Evolutionary conservation across 2,113 vertebrate species (phyloP), one percentile per base, ranked within the genome.

Genomic region (Rhabdomys dilectus): DNA sequence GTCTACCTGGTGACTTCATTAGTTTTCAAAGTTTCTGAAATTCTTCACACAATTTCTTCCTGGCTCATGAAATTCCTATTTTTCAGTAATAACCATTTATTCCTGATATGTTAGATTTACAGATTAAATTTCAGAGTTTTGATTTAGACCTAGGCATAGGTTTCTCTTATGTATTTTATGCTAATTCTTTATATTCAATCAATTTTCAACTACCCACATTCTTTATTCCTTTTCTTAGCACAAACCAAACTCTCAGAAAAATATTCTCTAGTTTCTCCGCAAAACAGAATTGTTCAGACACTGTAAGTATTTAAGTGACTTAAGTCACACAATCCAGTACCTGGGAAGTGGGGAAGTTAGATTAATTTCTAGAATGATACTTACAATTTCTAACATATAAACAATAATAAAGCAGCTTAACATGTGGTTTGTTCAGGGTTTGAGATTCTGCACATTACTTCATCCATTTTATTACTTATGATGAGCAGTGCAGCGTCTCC

Each of bases 21-120:
- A 73, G 31, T 17, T 96, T 87, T 82, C 51, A 77, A 45, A 15
- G 92, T 89, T 94, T 92, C 66, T 60, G 42, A 92, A 89, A 48
- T 60, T 86, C n/a, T 51, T 64, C 3, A 89, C 22, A 72, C 68
- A 84, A 81, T 48, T 56, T 89, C 66, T 88, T 91, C 91, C 72
- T 11, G 91, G 53, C 6, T 82, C 10, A 93, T 66, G 36, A 62
- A 88, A 93, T 64, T 5, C 15, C 56, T 93, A 84, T 72, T 93
- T 91, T 53, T 34, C 4, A 85, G 24, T 56, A 91, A 56, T 68
- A 70, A 80, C 6, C 10, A 91, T 42, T 93, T 93, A 88, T 60
- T 72, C 88, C 80, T 48, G 7, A 92, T 48, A n/a, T 75, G 78
- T 88, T 77, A 29, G 19, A 93, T 92, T 93, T 87, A 68, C 11